A percentile compares a stretch with the other conserved stretches of the same genome.
phyloP scores from a whole-genome alignment of 2,797 vertebrate species.

The Basileuterus tristriatus region DNA sequence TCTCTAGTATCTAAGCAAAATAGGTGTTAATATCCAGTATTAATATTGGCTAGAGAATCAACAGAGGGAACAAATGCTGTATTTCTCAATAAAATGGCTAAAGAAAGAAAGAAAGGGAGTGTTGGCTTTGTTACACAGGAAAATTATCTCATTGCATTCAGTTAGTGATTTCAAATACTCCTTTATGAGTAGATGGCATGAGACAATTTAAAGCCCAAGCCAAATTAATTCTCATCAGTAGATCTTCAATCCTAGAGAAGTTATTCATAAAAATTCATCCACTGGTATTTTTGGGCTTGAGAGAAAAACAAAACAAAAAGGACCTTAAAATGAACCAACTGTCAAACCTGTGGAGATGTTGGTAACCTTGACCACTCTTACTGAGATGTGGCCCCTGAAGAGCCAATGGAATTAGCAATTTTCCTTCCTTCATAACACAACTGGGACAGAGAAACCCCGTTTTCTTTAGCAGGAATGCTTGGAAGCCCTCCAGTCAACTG shows the following conservation, averaged over 20 bases:
- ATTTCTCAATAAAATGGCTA: not conserved
- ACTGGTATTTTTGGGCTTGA: not conserved
- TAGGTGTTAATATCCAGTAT: not conserved
- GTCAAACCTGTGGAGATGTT: not conserved
- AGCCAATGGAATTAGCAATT: not conserved
- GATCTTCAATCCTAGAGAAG: not conserved
- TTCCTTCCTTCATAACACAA: not conserved
- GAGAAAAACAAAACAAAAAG: not conserved
- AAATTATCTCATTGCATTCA: not conserved
- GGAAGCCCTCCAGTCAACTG: constrained; percentile 5
- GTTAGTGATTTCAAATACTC: not conserved
- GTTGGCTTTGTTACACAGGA: not conserved
- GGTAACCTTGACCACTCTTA: not conserved
- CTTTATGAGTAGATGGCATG: not conserved
- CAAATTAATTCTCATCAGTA: not conserved
- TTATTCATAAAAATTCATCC: not conserved
- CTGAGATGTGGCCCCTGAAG: not conserved
- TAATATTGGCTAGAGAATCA: not conserved
- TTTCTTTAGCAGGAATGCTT: not conserved
- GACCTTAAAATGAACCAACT: not conserved
- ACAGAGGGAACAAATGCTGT: not conserved
- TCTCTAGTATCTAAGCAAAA: not conserved
- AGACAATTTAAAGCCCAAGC: not conserved
- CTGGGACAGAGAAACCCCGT: not conserved
- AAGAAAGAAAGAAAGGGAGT: not conserved